Evolutionary conservation across 2,113 vertebrate species (phyloP).

Genomic region (Sarotherodon lohbergeri): DNA sequence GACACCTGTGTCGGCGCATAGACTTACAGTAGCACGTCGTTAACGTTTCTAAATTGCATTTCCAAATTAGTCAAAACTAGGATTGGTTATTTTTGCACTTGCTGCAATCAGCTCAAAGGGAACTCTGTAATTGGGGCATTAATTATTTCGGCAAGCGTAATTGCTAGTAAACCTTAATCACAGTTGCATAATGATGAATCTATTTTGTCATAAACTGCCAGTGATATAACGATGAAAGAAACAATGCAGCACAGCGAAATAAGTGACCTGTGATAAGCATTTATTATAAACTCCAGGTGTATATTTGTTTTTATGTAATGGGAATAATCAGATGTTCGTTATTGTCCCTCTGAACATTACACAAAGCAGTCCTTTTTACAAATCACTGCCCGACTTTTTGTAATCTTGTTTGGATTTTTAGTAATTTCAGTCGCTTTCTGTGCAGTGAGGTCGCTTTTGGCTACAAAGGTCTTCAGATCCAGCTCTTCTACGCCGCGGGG

Average conservation of each 20-base stretch:
- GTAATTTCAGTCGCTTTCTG: not conserved
- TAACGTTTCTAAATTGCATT: constrained; percentile 48
- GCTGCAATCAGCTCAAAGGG: constrained; percentile 63
- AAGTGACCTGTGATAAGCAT: not conserved
- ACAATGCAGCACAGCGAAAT: constrained; percentile 24
- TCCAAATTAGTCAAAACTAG: constrained; percentile 59
- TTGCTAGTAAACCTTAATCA: constrained; percentile 62
- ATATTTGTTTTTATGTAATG: not conserved
- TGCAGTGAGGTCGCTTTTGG: constrained; percentile 95
- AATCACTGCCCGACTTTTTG: not conserved
- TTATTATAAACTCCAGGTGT: not conserved
- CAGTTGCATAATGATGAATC: constrained; percentile 61
- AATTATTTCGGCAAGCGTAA: constrained; percentile 63
- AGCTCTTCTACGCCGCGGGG: constrained; percentile 90
- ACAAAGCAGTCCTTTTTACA: not conserved
- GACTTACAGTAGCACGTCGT: constrained; percentile 29
- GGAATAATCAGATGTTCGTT: not conserved
- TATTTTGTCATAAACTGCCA: constrained; percentile 32
- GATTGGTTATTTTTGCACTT: constrained; percentile 59
- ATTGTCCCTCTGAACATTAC: not conserved
- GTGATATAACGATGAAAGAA: constrained; percentile 8
- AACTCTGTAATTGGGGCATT: constrained; percentile 63
- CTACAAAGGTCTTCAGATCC: constrained; percentile 95
- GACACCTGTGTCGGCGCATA: constrained; percentile 45
- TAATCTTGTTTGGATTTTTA: not conserved